Evolutionary conservation across 2,113 vertebrate species (phyloP), one percentile per base, ranked within the genome.

Genomic region (Chrysochloris asiatica): DNA sequence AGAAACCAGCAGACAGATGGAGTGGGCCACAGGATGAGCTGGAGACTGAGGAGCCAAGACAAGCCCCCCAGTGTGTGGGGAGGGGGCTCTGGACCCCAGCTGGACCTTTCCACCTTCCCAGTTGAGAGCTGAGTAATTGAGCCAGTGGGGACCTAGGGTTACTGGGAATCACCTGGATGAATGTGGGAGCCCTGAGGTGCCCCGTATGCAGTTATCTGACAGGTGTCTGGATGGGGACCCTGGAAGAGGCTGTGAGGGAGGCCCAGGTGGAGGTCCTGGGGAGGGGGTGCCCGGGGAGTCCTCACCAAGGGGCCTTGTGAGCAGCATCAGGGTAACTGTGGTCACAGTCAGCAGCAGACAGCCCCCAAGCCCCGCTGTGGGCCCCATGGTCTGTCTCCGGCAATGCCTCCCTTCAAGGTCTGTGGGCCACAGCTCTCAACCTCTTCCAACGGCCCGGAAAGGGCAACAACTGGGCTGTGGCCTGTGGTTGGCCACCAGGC

Each of bases 371-470:
- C 43, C n/a, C 0, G 0, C 3, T 54, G 13, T 0, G 0, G 38
- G 50, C 10, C n/a, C 22, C 95, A 94, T 94, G 82, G 85, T 50
- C 59, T 4, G 48, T 19, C 0, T 0, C 6, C 4, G 33, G 48
- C 78, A 1, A 28, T 0, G 2, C 43, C 75, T 67, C n/a, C 3
- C 56, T 16, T 12, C 10, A 12, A 33, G 47, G 26, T 59, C 36
- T 38, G n/a, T 0, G 0, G 36, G 36, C 45, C 0, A 0, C 0
- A 33, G 26, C 19, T 16, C 69, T 28, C 47, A 4, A 4, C 19
- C 2, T 2, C 19, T 21, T 1, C 13, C 71, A 50, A 92, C 83
- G 48, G 4, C 65, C 78, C 4, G 2, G 75, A 80, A 94, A 79
- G 11, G 48, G 88, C 24, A 83, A n/a, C 26, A 1, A 69, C 36